Percentiles rank a stretch among this genome's conserved stretches.
Evolutionary conservation across 2,113 vertebrate species (phyloP).

Genomic region (Agelaius phoeniceus): DNA sequence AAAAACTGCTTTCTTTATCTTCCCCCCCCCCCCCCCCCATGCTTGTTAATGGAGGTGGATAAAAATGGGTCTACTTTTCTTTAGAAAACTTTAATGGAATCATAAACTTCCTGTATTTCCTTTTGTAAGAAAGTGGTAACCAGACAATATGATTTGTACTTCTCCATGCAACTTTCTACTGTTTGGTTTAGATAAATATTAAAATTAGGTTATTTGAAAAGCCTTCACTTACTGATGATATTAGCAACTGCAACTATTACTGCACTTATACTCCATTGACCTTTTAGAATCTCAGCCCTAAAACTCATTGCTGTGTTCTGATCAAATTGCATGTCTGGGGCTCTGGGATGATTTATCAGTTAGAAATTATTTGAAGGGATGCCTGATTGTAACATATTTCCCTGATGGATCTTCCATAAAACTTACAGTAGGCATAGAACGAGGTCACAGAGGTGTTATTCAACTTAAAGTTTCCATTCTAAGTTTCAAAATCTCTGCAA

Average conservation of each 20-base stretch:
- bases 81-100: background rate
- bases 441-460: background rate
- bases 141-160: background rate
- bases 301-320: background rate
- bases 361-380: background rate
- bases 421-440: background rate
- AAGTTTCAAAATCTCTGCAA: background rate
- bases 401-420: background rate
- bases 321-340: background rate
- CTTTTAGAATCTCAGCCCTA: background rate
- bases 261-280: background rate
- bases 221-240: background rate
- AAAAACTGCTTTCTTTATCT: rapidly evolving
- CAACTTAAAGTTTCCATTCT: background rate
- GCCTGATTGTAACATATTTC: background rate
- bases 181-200: background rate
- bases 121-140: background rate
- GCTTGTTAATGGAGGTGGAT: background rate
- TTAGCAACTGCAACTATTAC: background rate
- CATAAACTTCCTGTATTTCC: background rate
- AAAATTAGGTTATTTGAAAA: background rate
- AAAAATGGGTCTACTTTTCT: background rate
- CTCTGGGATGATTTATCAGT: background rate
- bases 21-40: rapidly evolving
- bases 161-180: background rate